Conservation (phyloP, 2,797 vertebrate genomes). For the Chiloscyllium punctatum region DNA sequence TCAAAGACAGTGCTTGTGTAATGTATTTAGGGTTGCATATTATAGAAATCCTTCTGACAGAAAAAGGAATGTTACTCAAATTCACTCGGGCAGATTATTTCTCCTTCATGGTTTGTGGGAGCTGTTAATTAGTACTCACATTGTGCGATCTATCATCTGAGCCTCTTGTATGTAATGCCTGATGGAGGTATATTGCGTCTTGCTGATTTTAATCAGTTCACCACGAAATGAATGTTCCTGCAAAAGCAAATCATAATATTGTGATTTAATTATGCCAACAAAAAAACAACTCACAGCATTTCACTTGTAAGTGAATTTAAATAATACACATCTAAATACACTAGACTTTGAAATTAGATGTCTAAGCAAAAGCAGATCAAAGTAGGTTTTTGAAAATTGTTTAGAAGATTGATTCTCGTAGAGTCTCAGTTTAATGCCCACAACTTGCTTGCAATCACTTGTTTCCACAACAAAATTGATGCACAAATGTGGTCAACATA, state of each 20-base stretch:
- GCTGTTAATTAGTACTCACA: conserved; percentile 52
- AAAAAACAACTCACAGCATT: background rate
- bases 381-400: background rate
- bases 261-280: background rate
- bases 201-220: conserved; percentile 66
- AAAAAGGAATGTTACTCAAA: background rate
- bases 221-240: conserved; percentile 62
- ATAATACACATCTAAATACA: background rate
- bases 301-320: background rate
- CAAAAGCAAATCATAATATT: conserved; percentile 42
- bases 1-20: background rate
- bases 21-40: background rate
- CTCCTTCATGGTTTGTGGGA: background rate
- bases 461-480: background rate
- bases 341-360: background rate
- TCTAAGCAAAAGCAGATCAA: background rate
- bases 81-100: background rate
- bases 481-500: background rate
- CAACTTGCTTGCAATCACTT: background rate
- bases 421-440: background rate
- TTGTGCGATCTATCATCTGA: conserved; percentile 45
- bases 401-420: background rate
- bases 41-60: background rate
- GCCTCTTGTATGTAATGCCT: conserved; percentile 58
- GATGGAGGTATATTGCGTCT: conserved; percentile 56